Conservation (phyloP, 2,888 invertebrate species). For the Euphydryas editha region DNA sequence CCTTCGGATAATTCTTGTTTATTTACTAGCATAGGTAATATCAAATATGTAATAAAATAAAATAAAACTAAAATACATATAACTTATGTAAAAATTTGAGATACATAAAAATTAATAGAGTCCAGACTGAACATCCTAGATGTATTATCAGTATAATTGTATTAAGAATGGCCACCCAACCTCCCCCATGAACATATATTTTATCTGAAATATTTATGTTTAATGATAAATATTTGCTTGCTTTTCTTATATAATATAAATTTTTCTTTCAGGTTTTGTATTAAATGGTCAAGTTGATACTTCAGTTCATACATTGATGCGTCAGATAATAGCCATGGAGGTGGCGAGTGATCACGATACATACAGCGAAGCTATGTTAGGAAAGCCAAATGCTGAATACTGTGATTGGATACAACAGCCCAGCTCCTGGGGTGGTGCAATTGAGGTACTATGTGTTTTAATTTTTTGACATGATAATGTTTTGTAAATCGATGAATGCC, state of each 20-base stretch:
- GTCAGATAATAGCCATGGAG: conserved; percentile 93
- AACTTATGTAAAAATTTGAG: too few relatives aligned
- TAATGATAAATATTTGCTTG: conserved; percentile 3
- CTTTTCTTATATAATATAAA: neutral
- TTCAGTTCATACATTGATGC: conserved; percentile 88
- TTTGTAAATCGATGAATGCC: too few relatives aligned
- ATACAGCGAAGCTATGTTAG: conserved; percentile 94
- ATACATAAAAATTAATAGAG: too few relatives aligned
- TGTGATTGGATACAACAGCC: conserved; percentile 95
- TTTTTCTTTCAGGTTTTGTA: conserved; percentile 82
- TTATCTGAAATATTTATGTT: neutral
- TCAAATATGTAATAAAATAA: too few relatives aligned
- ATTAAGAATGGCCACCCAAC: too few relatives aligned
- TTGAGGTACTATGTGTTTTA: conserved; percentile 84
- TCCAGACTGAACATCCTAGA: too few relatives aligned
- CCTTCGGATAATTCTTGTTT: conserved; percentile 98
- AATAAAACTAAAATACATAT: too few relatives aligned
- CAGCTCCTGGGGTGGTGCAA: conserved; percentile 98
- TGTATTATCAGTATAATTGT: too few relatives aligned
- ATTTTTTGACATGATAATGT: too few relatives aligned
- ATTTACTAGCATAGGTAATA: conserved; percentile 92
- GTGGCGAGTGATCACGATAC: conserved; percentile 90
- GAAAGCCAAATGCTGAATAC: conserved; percentile 92
- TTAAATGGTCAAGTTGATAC: conserved; percentile 91
- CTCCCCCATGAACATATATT: too few relatives aligned